phyloP scores from a whole-genome alignment of 2,888 invertebrate genomes.

The Allolobophora icterica region DNA sequence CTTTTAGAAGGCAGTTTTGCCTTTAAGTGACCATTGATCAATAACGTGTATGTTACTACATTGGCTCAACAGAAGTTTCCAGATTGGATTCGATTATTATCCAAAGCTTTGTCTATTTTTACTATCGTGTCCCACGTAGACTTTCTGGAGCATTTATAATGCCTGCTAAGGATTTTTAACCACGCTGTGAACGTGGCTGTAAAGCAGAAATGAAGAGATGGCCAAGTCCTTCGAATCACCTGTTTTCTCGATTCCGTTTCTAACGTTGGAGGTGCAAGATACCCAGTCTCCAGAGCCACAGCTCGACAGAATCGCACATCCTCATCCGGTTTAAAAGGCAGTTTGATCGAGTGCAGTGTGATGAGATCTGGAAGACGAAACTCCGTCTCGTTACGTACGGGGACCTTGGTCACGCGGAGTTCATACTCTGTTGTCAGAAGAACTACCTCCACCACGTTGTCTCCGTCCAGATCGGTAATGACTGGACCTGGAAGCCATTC shows the following conservation, averaged over 20 bases:
- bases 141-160: too few relatives aligned
- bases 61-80: too few relatives aligned
- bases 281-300: slow-evolving; percentile 58
- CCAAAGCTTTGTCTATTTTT: too few relatives aligned
- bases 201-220: not conserved
- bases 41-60: too few relatives aligned
- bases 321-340: slow-evolving; percentile 45
- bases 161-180: too few relatives aligned
- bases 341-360: slow-evolving; percentile 53
- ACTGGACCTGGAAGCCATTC: slow-evolving; percentile 55
- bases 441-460: slow-evolving; percentile 60
- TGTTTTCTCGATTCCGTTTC: slow-evolving; percentile 58
- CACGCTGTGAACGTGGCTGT: too few relatives aligned
- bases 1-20: too few relatives aligned
- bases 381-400: slow-evolving; percentile 30
- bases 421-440: slow-evolving; percentile 57
- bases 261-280: slow-evolving; percentile 52
- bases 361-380: slow-evolving; percentile 55
- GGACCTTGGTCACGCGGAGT: slow-evolving; percentile 51
- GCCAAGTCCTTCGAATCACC: slow-evolving; percentile 47
- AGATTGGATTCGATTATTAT: too few relatives aligned
- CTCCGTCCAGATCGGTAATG: slow-evolving; percentile 60
- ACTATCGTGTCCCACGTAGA: too few relatives aligned
- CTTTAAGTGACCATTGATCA: too few relatives aligned
- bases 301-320: slow-evolving; percentile 50